These are phyloP conservation scores for Lasioglossum marginatum DNA, from an alignment of 2,888 invertebrate species.

Conservation along the genomic window DNA sequence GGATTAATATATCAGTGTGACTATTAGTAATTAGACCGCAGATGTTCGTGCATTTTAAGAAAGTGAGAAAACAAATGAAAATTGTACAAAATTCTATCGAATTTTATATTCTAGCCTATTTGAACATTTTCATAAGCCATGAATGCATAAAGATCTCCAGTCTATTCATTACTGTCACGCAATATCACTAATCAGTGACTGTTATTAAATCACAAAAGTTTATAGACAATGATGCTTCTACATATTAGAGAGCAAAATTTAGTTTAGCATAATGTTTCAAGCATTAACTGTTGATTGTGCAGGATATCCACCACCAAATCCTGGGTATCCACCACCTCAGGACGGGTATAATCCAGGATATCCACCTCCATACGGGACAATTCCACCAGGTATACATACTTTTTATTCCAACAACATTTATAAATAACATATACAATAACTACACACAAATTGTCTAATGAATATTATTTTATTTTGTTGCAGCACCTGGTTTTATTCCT, in stretches of 20 bases:
- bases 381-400: constrained; percentile 54
- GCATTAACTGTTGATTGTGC: constrained; percentile 56
- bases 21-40: background rate
- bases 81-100: no score
- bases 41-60: no score
- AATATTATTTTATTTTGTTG: constrained; percentile 19
- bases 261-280: constrained; percentile 29
- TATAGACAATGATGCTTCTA: constrained; percentile 39
- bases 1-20: background rate
- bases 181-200: constrained; percentile 39
- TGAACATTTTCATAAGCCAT: no score
- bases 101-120: no score
- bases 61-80: no score
- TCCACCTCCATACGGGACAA: constrained; percentile 72
- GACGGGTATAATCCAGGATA: constrained; percentile 65
- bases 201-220: constrained; percentile 52
- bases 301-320: constrained; percentile 75
- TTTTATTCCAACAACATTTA: background rate
- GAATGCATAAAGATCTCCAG: no score
- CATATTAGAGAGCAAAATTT: constrained; percentile 8
- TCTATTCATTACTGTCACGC: background rate
- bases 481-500: constrained; percentile 77
- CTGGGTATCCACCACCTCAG: constrained; percentile 75
- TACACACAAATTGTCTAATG: background rate
- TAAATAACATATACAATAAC: background rate